Percentiles rank a stretch among this genome's conserved stretches.
Evolutionary conservation across 2,797 vertebrate genomes (phyloP).

Genomic region (Apogon hyalosoma): DNA sequence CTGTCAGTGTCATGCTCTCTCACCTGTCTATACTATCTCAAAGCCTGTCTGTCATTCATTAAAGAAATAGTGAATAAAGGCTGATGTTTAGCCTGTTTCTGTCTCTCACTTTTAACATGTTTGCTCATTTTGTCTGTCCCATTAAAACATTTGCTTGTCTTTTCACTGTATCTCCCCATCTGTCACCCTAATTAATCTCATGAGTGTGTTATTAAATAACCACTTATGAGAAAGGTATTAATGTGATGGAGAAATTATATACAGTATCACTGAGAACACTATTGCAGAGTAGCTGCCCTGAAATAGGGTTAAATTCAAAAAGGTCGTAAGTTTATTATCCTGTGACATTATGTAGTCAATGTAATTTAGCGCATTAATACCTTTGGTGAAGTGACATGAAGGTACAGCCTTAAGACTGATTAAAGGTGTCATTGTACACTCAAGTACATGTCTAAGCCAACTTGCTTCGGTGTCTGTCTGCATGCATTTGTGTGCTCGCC

Average conservation of each 20-base stretch:
- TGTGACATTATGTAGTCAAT: constrained; percentile 17
- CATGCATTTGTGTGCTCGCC: constrained; percentile 14
- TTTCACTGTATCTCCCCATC: constrained; percentile 56
- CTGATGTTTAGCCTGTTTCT: constrained; percentile 43
- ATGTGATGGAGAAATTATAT: background rate
- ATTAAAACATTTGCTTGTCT: constrained; percentile 52
- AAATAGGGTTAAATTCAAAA: constrained; percentile 28
- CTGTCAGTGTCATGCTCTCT: constrained; percentile 48
- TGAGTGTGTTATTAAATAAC: constrained; percentile 45
- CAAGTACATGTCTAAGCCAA: constrained; percentile 31
- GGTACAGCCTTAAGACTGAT: constrained; percentile 45
- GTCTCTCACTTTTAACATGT: constrained; percentile 49
- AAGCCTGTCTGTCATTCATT: constrained; percentile 46
- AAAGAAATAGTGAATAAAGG: constrained; percentile 76
- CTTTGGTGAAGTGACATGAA: constrained; percentile 20
- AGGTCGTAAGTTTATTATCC: constrained; percentile 1
- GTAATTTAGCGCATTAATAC: constrained; percentile 10
- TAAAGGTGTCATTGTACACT: constrained; percentile 24
- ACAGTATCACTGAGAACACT: background rate
- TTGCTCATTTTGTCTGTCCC: constrained; percentile 52
- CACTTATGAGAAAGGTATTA: constrained; percentile 5
- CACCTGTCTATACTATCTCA: constrained; percentile 20
- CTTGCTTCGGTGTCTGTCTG: constrained; percentile 32
- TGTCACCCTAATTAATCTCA: constrained; percentile 42
- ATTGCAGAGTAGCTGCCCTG: background rate